phyloP scores from a whole-genome alignment of 2,797 vertebrate genomes.

The Neomorphus geoffroyi region DNA sequence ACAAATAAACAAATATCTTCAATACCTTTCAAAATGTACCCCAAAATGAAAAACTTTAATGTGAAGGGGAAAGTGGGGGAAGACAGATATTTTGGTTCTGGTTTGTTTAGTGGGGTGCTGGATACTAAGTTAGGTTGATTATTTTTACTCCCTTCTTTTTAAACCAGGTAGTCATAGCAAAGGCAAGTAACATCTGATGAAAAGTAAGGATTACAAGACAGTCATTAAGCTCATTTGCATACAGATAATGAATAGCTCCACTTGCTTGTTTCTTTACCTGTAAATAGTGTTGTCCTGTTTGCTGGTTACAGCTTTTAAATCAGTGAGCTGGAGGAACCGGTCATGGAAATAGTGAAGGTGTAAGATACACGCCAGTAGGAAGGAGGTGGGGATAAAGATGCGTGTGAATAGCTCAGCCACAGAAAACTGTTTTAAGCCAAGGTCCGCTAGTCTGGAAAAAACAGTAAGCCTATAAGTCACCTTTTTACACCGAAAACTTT shows the following conservation, averaged over 20 bases:
- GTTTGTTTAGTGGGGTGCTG: not conserved
- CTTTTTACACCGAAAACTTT: not conserved
- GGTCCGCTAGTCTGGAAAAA: conserved; percentile 84
- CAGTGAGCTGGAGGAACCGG: conserved; percentile 92
- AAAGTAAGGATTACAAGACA: not conserved
- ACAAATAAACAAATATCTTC: not conserved
- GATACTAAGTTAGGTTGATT: not conserved
- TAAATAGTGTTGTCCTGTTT: conserved; percentile 95
- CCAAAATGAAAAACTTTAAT: not conserved
- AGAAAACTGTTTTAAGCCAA: conserved; percentile 87
- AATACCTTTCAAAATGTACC: not conserved
- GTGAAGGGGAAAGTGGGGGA: not conserved
- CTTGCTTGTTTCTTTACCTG: conserved; percentile 80
- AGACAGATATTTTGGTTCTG: not conserved
- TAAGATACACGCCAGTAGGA: conserved; percentile 93
- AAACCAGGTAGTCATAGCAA: not conserved
- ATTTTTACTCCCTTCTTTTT: not conserved
- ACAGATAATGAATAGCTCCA: not conserved
- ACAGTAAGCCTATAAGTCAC: not conserved
- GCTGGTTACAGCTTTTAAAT: conserved; percentile 92
- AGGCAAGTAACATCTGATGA: not conserved
- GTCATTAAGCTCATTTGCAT: not conserved
- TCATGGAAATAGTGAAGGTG: conserved; percentile 99
- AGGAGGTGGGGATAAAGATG: conserved; percentile 96
- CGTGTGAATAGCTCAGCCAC: conserved; percentile 86